Evolutionary conservation across 2,113 vertebrate species (phyloP).

Genomic region (Amblyopsis rosae): DNA sequence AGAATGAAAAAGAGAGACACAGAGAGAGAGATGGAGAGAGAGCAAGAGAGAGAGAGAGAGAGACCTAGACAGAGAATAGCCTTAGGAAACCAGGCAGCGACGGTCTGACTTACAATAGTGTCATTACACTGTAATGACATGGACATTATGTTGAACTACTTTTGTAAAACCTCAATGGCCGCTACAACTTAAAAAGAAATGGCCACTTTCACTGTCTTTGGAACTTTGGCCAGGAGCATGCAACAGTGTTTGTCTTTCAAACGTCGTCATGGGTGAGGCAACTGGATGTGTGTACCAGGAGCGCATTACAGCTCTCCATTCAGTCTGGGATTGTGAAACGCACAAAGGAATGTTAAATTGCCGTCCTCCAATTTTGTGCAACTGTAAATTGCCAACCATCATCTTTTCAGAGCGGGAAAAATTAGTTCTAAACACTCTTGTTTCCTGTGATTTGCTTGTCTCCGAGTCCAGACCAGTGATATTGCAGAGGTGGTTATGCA

Average conservation of each 20-base stretch:
- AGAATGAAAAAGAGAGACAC: background rate
- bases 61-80: slow-evolving; percentile 18
- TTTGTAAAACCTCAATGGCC: slow-evolving; percentile 23
- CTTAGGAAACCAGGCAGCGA: slow-evolving; percentile 26
- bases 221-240: slow-evolving; percentile 45
- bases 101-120: slow-evolving; percentile 42
- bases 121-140: slow-evolving; percentile 63
- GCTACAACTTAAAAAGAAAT: slow-evolving; percentile 50
- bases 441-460: slow-evolving; percentile 37
- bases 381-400: slow-evolving; percentile 36
- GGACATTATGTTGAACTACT: slow-evolving; percentile 63
- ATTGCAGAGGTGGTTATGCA: slow-evolving; percentile 13
- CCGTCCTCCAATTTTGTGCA: slow-evolving; percentile 46
- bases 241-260: slow-evolving; percentile 67
- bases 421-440: slow-evolving; percentile 38
- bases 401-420: slow-evolving; percentile 33
- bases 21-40: background rate
- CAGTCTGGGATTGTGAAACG: slow-evolving; percentile 53
- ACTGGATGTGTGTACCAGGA: slow-evolving; percentile 56
- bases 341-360: slow-evolving; percentile 63
- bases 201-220: slow-evolving; percentile 52
- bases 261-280: slow-evolving; percentile 65
- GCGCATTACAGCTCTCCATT: slow-evolving; percentile 64
- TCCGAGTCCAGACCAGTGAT: slow-evolving; percentile 17
- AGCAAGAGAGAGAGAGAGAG: slow-evolving; percentile 1